Percentiles rank a stretch among this genome's conserved stretches.
Conservation (phyloP, 1,140 invertebrate species). For the Hydropsyche tenuis region DNA sequence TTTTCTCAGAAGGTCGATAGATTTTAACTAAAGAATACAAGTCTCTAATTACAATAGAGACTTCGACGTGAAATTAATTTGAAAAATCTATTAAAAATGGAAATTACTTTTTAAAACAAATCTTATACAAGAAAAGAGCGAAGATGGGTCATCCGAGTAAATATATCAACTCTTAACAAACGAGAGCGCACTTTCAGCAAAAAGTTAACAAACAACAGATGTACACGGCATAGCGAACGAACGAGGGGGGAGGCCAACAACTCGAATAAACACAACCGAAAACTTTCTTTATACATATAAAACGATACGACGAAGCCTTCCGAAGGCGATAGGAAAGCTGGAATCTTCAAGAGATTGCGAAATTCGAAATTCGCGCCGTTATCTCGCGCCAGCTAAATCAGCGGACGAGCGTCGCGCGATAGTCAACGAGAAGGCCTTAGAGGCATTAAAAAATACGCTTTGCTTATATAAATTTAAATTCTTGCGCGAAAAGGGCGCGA, state of each 20-base stretch:
- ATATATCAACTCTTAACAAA: slow-evolving; percentile 19
- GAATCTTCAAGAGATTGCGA: slow-evolving; percentile 6
- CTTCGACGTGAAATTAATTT: no score
- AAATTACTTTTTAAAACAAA: not conserved
- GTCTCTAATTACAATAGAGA: no score
- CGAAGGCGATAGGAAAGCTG: slow-evolving; percentile 1
- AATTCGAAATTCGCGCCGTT: slow-evolving; percentile 13
- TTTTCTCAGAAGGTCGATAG: no score
- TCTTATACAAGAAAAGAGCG: no score
- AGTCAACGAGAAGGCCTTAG: not conserved
- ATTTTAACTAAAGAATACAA: no score
- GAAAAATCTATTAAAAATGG: no score
- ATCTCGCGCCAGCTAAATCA: slow-evolving; percentile 3
- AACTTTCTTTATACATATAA: not conserved
- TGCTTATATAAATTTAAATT: no score
- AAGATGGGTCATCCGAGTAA: not conserved
- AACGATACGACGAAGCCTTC: not conserved
- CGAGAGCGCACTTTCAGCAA: not conserved
- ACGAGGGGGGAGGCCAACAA: not conserved
- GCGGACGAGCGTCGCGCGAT: not conserved
- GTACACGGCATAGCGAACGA: not conserved
- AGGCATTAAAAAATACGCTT: no score
- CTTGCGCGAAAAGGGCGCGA: not conserved
- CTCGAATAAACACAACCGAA: slow-evolving; percentile 1
- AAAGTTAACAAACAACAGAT: slow-evolving; percentile 24